Evolutionary conservation across 2,888 invertebrate species (phyloP), one percentile per base, ranked within the genome.

Genomic region (Melitaea athalia): DNA sequence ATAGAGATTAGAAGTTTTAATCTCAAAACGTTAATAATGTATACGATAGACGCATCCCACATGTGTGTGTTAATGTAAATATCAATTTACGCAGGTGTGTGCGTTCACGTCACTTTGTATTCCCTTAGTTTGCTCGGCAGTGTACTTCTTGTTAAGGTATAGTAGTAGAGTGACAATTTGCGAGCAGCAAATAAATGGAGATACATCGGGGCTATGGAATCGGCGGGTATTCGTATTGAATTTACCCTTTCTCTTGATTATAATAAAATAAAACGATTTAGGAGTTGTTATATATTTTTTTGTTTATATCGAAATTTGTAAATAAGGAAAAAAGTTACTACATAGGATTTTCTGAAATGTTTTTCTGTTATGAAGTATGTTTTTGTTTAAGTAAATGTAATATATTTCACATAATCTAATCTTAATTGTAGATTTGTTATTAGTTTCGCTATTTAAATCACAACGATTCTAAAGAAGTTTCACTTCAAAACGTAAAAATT

Each of bases 151-250:
- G 79, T 80, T 79, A 80, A 78, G 78, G 78, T 77, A 76, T 72
- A 75, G 75, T 75, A 72, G 68, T 77, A 79, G 79, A 81, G 80
- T 79, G 82, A 84, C 82, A 83, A 84, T 84, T 83, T 82, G 79
- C 78, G 75, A 78, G 73, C 74, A 79, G 78, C 77, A 76, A 78
- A 76, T 76, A 80, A 71, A 74, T 72, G 72, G 68, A 73, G 71
- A 66, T 70, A 79, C 75, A 74, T 71, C 70, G 63, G 72, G 67
- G 78, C 77, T 75, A 75, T 65, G 75, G 79, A 75, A 77, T 72
- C 60, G 75, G 74, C 73, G 78, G 53, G 31, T 55, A 42, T 24
- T 45, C 5, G 57, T 57, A 42, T 15, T 42, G 42, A 57, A 57
- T 57, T 57, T 15, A 10, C 24, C 38, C n/a, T 42, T 38, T 42